phyloP scores from a whole-genome alignment of 2,113 vertebrate species.

The Paramisgurnus dabryanus region DNA sequence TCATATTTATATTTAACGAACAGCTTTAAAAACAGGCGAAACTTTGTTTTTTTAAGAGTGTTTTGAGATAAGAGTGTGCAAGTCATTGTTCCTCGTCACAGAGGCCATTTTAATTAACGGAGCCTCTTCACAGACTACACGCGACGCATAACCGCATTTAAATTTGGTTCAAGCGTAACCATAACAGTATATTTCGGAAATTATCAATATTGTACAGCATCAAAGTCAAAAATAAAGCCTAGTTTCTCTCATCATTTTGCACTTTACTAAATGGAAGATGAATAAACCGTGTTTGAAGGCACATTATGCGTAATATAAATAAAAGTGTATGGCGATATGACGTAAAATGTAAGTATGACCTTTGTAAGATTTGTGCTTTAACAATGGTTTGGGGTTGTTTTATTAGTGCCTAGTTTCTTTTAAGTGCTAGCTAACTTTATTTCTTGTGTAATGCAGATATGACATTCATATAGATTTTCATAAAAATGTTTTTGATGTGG shows the following conservation, averaged over 20 bases:
- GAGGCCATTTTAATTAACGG: conserved; percentile 57
- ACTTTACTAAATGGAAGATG: conserved; percentile 81
- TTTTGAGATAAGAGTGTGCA: conserved; percentile 1
- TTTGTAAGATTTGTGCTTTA: no score
- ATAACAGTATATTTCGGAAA: not conserved
- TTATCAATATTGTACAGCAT: not conserved
- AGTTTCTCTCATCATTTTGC: conserved; percentile 79
- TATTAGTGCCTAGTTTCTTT: no score
- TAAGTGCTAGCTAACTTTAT: no score
- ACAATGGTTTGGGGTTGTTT: no score
- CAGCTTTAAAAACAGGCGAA: not conserved
- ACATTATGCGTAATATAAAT: not conserved
- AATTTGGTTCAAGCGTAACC: not conserved
- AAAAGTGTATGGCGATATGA: not conserved
- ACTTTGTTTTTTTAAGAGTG: not conserved
- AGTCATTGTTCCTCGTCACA: conserved; percentile 49
- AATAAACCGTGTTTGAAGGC: conserved; percentile 68
- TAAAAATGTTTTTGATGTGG: not conserved
- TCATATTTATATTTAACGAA: not conserved
- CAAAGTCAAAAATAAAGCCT: conserved; percentile 65
- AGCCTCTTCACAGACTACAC: conserved; percentile 17
- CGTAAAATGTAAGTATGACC: no score
- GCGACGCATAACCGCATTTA: not conserved
- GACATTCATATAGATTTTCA: no score
- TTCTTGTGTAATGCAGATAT: no score